Evolutionary conservation across 2,888 invertebrate species (phyloP), one percentile per base, ranked within the genome.

Genomic region (Drosophila nigritarsus): DNA sequence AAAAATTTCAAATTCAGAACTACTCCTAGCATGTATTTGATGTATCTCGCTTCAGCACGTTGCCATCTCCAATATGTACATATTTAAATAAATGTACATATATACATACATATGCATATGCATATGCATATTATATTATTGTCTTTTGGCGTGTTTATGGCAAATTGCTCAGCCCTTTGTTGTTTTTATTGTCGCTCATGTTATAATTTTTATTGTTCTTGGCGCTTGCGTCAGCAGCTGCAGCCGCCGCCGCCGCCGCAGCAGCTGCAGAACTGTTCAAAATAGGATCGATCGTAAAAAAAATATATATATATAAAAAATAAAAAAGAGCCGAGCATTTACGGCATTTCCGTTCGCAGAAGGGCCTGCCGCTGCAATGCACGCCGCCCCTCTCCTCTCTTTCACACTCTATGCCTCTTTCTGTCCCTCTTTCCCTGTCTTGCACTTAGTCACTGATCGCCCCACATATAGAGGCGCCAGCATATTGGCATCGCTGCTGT

Each of bases 71-170:
- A 55, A 38, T n/a, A 55, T 55, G 38, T n/a, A 29, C 27, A 27
- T 45, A 11, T 40, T 6, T 34, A 27, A 27, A 50, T 29, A 50
- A 65, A 15, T 5, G 20, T 18, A 18, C 34, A 53, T 15, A 24
- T 24, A 5, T 1, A 32, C 50, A 32, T 20, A 53, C 65, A 67
- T 55, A 68, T 59, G 42, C 34, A 78, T 70, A 61, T 74, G 53
- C 54, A 78, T 70, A 61, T 74, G 53, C 54, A 67, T 63, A 78
- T 75, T 78, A 70, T 76, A 75, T 76, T 82, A 74, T 82, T 82
- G 78, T 80, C 78, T 75, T 86, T 88, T 88, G 80, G 78, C 89
- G 82, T 85, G 83, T 88, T 88, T 83, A 86, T 88, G 85, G 71
- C 78, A 83, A 88, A 86, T 78, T 80, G 74, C 66, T 73, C 71